A percentile compares a stretch with the other conserved stretches of the same genome.
These are phyloP conservation scores for Chironomus striatipennis DNA, from an alignment of 1,140 invertebrate genomes.

Conservation along the genomic window DNA sequence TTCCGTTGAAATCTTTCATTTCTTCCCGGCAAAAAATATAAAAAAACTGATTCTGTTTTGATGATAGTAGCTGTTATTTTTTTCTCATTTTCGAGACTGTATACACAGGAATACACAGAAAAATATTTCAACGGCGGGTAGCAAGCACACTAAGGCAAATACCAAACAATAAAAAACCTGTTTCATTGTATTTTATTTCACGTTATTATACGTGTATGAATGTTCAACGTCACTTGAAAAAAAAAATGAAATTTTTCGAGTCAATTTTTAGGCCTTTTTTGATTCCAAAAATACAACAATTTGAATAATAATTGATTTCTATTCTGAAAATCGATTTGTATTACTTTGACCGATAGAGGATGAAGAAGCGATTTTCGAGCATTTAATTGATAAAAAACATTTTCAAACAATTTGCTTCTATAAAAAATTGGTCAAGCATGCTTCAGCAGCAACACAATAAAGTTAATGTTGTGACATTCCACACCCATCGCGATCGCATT, in stretches of 20 bases:
- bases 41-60: background rate
- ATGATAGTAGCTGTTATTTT: background rate
- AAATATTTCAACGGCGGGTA: background rate
- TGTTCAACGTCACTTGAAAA: conserved; percentile 13
- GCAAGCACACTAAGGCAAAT: background rate
- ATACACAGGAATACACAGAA: background rate
- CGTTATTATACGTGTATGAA: background rate
- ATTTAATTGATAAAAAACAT: conserved; percentile 3
- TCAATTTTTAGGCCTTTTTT: background rate
- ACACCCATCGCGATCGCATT: conserved; percentile 10
- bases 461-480: background rate
- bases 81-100: background rate
- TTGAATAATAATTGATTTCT: conserved; percentile 15
- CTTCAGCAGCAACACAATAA: background rate
- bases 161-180: conserved; percentile 11
- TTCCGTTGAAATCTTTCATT: conserved; percentile 1
- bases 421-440: conserved; percentile 19
- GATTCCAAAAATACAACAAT: background rate
- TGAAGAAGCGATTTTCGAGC: background rate
- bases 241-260: background rate
- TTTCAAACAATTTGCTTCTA: background rate
- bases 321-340: background rate
- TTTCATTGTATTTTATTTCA: conserved; percentile 12
- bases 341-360: background rate
- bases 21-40: background rate